These are phyloP conservation scores for Drosophila pruinosa DNA, from an alignment of 1,140 invertebrate genomes.

Conservation along the genomic window DNA sequence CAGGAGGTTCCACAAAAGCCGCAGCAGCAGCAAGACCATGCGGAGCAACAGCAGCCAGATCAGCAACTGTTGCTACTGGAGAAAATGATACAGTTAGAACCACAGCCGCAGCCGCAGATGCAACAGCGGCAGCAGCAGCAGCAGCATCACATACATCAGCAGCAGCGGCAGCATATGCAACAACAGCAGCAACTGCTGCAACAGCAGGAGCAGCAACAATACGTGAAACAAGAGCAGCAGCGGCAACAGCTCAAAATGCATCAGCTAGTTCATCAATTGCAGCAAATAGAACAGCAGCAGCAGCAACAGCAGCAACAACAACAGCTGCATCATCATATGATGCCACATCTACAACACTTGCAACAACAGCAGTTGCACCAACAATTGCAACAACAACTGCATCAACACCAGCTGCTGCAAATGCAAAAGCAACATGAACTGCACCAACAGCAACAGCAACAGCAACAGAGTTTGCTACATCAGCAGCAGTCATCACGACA, in stretches of 20 bases:
- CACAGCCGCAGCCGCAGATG: background rate
- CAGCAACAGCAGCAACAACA: background rate
- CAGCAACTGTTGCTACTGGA: background rate
- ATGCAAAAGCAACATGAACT: background rate
- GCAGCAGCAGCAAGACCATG: background rate
- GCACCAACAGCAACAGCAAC: background rate
- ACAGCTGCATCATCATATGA: background rate
- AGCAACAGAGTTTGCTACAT: background rate
- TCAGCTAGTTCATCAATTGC: background rate
- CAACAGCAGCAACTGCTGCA: background rate
- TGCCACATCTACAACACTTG: background rate
- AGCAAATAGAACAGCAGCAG: background rate
- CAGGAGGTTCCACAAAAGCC: background rate
- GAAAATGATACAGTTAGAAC: no score
- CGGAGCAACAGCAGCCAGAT: background rate
- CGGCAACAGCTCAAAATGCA: background rate
- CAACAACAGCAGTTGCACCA: background rate
- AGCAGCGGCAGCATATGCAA: background rate
- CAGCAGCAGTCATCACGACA: background rate
- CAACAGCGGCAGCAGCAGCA: background rate
- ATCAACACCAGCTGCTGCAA: background rate
- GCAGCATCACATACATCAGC: background rate
- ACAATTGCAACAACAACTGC: background rate
- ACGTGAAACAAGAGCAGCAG: background rate
- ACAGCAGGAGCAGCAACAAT: conserved; percentile 10